These are phyloP conservation scores for Rafetus swinhoei DNA, from an alignment of 2,113 vertebrate species.

Conservation along the genomic window DNA sequence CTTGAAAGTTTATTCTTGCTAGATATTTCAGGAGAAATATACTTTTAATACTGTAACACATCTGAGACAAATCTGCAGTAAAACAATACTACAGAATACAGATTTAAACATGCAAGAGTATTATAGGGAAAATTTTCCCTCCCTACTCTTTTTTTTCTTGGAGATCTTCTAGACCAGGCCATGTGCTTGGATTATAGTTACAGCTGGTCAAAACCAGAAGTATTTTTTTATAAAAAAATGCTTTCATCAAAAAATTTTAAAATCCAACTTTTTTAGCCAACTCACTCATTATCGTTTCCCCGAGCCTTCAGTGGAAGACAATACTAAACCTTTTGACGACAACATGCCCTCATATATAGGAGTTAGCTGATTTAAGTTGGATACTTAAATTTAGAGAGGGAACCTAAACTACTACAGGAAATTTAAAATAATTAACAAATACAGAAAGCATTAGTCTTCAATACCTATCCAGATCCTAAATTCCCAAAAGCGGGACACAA, in stretches of 20 bases:
- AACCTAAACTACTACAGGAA: neutral
- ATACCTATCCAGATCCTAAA: too few relatives aligned
- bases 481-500: too few relatives aligned
- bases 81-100: constrained; percentile 38
- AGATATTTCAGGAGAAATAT: constrained; percentile 63
- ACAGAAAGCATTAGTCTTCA: neutral
- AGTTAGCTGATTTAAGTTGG: neutral
- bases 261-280: neutral
- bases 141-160: neutral
- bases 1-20: constrained; percentile 63
- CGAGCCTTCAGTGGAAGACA: neutral
- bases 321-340: neutral
- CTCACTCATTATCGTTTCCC: neutral
- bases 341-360: accelerated
- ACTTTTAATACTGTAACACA: constrained; percentile 56
- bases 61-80: constrained; percentile 59
- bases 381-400: neutral
- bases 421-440: neutral
- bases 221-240: neutral
- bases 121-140: neutral
- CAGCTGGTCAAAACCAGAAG: neutral
- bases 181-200: neutral
- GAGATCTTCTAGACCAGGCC: neutral
- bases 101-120: constrained; percentile 8
- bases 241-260: neutral